A percentile compares a stretch with the other conserved stretches of the same genome.
Conservation (phyloP, 2,888 invertebrate genomes). For the Oxystoma pomonae region DNA sequence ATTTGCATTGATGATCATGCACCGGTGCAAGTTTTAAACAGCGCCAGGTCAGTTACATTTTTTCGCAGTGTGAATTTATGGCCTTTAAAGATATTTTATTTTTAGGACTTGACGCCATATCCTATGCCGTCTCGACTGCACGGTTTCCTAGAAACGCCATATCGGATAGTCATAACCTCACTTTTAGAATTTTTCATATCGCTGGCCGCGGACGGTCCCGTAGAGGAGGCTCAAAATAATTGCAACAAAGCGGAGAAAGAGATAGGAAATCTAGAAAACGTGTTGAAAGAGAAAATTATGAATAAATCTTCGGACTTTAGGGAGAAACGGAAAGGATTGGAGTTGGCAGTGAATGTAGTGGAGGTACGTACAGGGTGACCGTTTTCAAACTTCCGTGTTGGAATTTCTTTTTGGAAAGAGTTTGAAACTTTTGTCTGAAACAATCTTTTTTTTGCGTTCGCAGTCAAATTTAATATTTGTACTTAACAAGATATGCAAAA, state of each 20-base stretch:
- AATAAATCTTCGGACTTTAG: constrained; percentile 44
- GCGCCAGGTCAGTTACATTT: no score
- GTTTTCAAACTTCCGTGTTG: no score
- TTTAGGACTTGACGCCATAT: constrained; percentile 37
- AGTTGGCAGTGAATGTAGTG: constrained; percentile 55
- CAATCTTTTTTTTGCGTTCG: constrained; percentile 15
- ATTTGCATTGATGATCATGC: no score
- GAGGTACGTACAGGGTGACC: constrained; percentile 55
- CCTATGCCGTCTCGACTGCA: constrained; percentile 43
- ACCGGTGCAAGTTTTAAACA: no score
- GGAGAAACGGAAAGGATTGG: constrained; percentile 51
- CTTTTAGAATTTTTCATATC: constrained; percentile 36
- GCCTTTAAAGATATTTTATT: constrained; percentile 10
- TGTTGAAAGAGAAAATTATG: constrained; percentile 42
- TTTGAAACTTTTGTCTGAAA: no score
- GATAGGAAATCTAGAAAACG: constrained; percentile 40
- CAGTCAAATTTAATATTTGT: no score
- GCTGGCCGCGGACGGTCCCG: constrained; percentile 26
- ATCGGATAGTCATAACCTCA: constrained; percentile 34
- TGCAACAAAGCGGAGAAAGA: constrained; percentile 24
- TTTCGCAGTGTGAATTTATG: not conserved
- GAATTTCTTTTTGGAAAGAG: no score
- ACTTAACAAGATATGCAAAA: no score
- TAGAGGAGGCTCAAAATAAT: constrained; percentile 21
- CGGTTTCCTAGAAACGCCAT: constrained; percentile 36